Percentiles rank a stretch among this genome's conserved stretches.
phyloP scores from a whole-genome alignment of 23 tunicate genomes.

The Diplosoma virens region DNA sequence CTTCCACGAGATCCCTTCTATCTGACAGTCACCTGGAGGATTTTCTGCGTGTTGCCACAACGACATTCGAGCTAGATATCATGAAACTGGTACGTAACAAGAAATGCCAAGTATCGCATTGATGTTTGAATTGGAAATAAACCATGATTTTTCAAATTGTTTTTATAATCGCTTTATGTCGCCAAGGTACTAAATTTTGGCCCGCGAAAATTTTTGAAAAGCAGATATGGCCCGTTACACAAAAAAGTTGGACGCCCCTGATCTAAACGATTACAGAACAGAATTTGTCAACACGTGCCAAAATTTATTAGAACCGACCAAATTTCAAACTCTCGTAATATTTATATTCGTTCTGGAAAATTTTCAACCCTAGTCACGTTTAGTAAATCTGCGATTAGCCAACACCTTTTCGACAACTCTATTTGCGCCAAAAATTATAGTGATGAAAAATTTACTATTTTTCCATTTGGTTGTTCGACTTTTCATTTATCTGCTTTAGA shows the following conservation, averaged over 20 bases:
- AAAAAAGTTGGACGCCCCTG: conserved; percentile 34
- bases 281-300: too few species aligned
- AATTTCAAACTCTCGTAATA: too few species aligned
- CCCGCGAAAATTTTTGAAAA: conserved; percentile 26
- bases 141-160: conserved; percentile 24
- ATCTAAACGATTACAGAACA: too few species aligned
- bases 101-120: conserved; percentile 21
- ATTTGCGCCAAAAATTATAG: too few species aligned
- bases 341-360: too few species aligned
- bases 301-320: too few species aligned
- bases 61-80: conserved; percentile 23
- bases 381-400: too few species aligned
- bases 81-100: conserved; percentile 23
- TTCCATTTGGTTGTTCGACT: too few species aligned
- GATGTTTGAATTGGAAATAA: conserved; percentile 31
- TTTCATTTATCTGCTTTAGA: too few species aligned
- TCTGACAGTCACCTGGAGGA: conserved; percentile 36
- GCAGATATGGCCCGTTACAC: conserved; percentile 22
- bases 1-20: conserved; percentile 18
- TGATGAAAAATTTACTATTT: too few species aligned
- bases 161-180: conserved; percentile 15
- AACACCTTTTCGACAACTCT: too few species aligned
- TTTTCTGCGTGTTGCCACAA: conserved; percentile 20
- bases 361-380: too few species aligned
- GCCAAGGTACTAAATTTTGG: conserved; percentile 9